Evolutionary conservation across 2,797 vertebrate species (phyloP).

Genomic region (Macroramphosus scolopax): DNA sequence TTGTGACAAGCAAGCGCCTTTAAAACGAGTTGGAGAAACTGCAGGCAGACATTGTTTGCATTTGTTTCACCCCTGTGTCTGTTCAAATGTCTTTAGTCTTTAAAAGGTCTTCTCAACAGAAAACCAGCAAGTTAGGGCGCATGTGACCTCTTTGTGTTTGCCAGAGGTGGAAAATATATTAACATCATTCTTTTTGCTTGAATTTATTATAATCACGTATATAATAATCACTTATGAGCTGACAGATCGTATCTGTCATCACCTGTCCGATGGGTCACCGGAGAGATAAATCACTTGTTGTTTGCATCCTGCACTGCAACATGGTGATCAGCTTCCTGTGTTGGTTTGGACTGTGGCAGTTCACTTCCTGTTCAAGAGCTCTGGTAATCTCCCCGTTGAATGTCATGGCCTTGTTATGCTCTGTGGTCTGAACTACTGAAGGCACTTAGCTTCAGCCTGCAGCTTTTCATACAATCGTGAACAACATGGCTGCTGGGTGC

Average conservation of each 20-base stretch:
- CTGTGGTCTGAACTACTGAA: conserved; percentile 66
- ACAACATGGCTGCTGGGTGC: conserved; percentile 19
- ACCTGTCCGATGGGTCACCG: conserved; percentile 57
- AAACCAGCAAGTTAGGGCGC: conserved; percentile 41
- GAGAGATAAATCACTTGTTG: conserved; percentile 49
- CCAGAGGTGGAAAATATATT: conserved; percentile 36
- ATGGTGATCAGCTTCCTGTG: conserved; percentile 70
- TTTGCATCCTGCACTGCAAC: conserved; percentile 61
- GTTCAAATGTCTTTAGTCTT: conserved; percentile 55
- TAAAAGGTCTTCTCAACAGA: conserved; percentile 57
- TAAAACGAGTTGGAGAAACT: conserved; percentile 64
- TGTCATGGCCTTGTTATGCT: conserved; percentile 72
- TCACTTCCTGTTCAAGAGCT: conserved; percentile 70
- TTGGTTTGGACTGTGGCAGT: conserved; percentile 65
- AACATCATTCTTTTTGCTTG: conserved; percentile 19
- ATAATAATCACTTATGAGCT: conserved; percentile 22
- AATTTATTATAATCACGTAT: conserved; percentile 19
- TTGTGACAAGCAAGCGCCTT: conserved; percentile 67
- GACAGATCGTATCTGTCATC: conserved; percentile 33
- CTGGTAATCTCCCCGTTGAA: conserved; percentile 71
- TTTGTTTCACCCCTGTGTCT: conserved; percentile 41
- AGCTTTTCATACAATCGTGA: conserved; percentile 53
- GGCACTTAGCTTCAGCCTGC: conserved; percentile 65
- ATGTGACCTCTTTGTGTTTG: conserved; percentile 26
- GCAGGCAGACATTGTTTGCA: conserved; percentile 67